phyloP scores from a whole-genome alignment of 2,888 invertebrate genomes.

The Neelides folsomi region DNA sequence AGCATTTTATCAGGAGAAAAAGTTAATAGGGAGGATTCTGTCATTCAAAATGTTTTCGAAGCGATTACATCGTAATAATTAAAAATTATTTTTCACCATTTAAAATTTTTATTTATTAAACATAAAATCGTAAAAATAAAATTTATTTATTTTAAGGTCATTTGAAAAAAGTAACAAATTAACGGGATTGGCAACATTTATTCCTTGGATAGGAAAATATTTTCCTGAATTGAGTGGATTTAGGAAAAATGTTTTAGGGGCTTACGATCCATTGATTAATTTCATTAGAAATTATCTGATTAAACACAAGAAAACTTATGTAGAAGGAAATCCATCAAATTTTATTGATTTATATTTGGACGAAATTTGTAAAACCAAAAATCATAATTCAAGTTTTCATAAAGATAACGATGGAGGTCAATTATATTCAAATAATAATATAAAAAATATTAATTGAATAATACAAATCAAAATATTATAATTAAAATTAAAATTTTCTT shows the following conservation, averaged over 20 bases:
- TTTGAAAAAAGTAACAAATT: conserved; percentile 3
- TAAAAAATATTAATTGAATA: too few species aligned
- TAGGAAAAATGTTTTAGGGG: not conserved
- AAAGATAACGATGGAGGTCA: not conserved
- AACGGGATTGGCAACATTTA: not conserved
- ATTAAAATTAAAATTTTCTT: too few species aligned
- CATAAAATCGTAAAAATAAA: not conserved
- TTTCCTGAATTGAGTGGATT: not conserved
- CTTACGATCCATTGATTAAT: not conserved
- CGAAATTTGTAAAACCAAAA: conserved; percentile 4
- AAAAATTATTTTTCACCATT: not conserved
- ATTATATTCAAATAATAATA: too few species aligned
- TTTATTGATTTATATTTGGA: conserved; percentile 6
- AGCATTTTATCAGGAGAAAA: conserved; percentile 9
- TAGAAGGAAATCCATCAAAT: conserved; percentile 1
- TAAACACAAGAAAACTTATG: conserved; percentile 6
- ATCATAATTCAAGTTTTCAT: conserved; percentile 6
- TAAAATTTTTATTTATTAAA: too few species aligned
- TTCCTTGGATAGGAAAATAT: conserved; percentile 3
- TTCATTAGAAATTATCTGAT: conserved; percentile 1
- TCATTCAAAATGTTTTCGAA: conserved; percentile 1
- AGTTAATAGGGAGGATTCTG: conserved; percentile 3
- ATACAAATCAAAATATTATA: too few species aligned
- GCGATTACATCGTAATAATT: conserved; percentile 1
- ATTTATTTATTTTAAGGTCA: not conserved